phyloP scores from a whole-genome alignment of 2,797 vertebrate species.

The Dromococcyx pavoninus region DNA sequence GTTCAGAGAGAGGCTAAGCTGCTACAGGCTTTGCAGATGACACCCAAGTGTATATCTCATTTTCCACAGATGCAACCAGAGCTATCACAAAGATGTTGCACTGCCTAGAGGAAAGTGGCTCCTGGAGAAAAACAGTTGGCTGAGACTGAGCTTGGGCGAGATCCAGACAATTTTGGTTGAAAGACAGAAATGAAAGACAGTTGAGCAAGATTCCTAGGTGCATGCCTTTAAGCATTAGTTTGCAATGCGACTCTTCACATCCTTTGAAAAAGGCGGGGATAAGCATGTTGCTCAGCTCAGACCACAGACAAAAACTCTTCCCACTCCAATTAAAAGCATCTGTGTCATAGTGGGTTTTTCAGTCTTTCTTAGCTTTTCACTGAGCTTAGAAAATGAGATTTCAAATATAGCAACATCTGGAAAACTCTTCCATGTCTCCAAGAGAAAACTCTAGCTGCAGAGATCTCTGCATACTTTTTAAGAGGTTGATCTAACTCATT shows the following conservation, averaged over 20 bases:
- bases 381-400: neutral
- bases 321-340: neutral
- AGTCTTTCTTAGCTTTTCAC: neutral
- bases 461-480: neutral
- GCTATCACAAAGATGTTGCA: slow-evolving; percentile 21
- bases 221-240: neutral
- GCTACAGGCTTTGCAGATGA: slow-evolving; percentile 26
- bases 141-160: slow-evolving; percentile 26
- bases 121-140: slow-evolving; percentile 51
- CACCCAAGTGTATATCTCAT: slow-evolving; percentile 37
- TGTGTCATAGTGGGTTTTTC: neutral
- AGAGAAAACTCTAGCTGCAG: neutral
- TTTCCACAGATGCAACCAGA: slow-evolving; percentile 47
- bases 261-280: neutral
- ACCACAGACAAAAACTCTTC: neutral
- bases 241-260: neutral
- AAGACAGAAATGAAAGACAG: slow-evolving; percentile 14
- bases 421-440: neutral
- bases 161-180: slow-evolving; percentile 30
- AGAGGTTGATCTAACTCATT: neutral
- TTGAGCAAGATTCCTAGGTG: neutral
- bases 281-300: neutral
- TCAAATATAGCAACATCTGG: neutral
- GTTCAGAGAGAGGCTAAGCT: neutral
- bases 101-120: slow-evolving; percentile 40